Percentiles rank a stretch among this genome's conserved stretches.
phyloP scores from a whole-genome alignment of 2,797 vertebrate species.

The Rallus crepitans region DNA sequence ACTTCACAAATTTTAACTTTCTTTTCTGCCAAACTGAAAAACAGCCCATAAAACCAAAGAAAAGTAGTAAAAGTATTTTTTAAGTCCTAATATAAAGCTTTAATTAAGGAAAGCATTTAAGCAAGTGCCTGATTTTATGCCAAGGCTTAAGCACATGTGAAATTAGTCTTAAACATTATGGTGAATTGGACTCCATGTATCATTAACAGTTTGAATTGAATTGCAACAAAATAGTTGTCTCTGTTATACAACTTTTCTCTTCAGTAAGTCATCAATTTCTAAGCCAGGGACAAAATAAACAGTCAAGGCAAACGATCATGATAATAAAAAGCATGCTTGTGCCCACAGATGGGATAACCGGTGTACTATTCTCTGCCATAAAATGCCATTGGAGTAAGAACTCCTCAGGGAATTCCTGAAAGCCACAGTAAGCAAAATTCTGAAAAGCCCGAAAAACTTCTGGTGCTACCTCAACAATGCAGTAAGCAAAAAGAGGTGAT shows the following conservation, averaged over 20 bases:
- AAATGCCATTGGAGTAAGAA: not conserved
- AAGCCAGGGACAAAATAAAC: not conserved
- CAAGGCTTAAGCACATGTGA: constrained; percentile 53
- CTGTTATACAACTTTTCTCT: not conserved
- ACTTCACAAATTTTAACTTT: constrained; percentile 51
- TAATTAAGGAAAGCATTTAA: constrained; percentile 64
- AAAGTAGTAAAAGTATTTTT: constrained; percentile 36
- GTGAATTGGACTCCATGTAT: constrained; percentile 26
- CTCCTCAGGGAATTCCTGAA: not conserved
- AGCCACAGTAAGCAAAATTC: not conserved
- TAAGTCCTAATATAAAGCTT: constrained; percentile 18
- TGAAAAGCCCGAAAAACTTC: not conserved
- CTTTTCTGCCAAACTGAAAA: not conserved
- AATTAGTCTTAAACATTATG: constrained; percentile 46
- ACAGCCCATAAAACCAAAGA: not conserved
- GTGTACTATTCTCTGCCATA: not conserved
- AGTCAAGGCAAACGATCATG: fast-evolving
- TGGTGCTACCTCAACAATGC: not conserved
- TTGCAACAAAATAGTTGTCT: not conserved
- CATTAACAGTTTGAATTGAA: constrained; percentile 48
- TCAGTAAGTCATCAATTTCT: not conserved
- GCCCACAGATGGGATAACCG: not conserved
- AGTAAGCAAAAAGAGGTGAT: not conserved
- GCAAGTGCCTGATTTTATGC: constrained; percentile 33
- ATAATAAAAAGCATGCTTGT: not conserved